Conservation (phyloP, 2,888 invertebrate species). For the Drosophila kuntzei region DNA sequence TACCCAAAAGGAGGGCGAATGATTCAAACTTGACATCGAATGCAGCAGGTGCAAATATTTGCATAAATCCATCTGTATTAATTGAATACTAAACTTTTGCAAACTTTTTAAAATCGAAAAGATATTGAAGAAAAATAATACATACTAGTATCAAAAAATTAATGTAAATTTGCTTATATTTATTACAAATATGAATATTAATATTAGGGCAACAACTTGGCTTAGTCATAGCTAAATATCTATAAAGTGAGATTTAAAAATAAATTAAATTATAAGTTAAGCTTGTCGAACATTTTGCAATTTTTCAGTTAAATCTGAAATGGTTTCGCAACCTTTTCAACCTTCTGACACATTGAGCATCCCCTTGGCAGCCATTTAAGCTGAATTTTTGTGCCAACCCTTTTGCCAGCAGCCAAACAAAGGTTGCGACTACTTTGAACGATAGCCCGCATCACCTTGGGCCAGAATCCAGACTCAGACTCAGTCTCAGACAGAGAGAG, state of each 20-base stretch:
- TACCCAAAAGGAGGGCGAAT: slow-evolving; percentile 16
- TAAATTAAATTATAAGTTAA: slow-evolving; percentile 5
- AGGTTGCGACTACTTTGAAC: slow-evolving; percentile 37
- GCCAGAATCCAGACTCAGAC: slow-evolving; percentile 21
- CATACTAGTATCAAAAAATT: no score
- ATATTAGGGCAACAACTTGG: no score
- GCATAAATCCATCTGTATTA: not conserved
- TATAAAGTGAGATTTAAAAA: not conserved
- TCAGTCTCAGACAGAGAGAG: not conserved
- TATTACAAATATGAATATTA: no score
- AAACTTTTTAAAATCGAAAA: not conserved
- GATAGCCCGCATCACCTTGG: slow-evolving; percentile 60
- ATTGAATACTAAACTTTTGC: not conserved
- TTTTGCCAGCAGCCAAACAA: slow-evolving; percentile 38
- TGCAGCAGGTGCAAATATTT: slow-evolving; percentile 19
- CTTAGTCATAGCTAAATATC: no score
- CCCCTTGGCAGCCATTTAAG: slow-evolving; percentile 38
- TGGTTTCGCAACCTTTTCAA: slow-evolving; percentile 15
- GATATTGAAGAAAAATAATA: not conserved
- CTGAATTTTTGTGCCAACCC: slow-evolving; percentile 34
- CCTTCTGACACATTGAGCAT: slow-evolving; percentile 13
- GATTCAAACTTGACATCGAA: slow-evolving; percentile 24
- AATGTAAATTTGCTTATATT: no score
- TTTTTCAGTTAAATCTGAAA: not conserved
- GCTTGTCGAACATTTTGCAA: slow-evolving; percentile 1